Evolutionary conservation across 2,113 vertebrate genomes (phyloP).

Genomic region (Nipponia nippon): DNA sequence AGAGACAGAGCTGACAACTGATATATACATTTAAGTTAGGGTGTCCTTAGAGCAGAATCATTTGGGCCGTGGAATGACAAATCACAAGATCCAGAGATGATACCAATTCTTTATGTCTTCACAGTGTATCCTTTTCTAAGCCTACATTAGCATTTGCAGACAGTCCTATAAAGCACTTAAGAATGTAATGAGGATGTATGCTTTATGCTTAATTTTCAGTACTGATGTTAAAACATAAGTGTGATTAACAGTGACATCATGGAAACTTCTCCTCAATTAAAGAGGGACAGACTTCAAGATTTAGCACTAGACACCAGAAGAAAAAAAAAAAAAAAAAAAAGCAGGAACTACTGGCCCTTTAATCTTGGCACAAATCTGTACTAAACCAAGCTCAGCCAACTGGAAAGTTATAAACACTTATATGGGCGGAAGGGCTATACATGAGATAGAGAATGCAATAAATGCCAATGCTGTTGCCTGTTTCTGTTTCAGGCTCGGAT

Average conservation of each 20-base stretch:
- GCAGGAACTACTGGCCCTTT: not conserved
- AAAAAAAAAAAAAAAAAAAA: not conserved
- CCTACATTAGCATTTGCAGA: not conserved
- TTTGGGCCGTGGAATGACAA: not conserved
- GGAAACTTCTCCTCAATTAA: not conserved
- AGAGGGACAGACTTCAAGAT: not conserved
- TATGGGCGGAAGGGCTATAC: not conserved
- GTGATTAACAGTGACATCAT: not conserved
- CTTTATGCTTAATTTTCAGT: not conserved
- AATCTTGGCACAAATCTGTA: not conserved
- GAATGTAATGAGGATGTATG: not conserved
- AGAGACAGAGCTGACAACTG: not conserved
- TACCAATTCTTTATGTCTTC: not conserved
- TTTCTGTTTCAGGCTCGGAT: not conserved
- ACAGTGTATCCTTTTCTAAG: not conserved
- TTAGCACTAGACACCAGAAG: rapidly evolving
- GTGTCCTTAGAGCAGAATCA: not conserved
- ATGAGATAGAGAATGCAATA: not conserved
- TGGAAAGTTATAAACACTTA: not conserved
- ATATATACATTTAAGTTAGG: not conserved
- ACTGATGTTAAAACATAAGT: not conserved
- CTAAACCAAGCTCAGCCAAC: not conserved
- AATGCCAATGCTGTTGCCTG: not conserved
- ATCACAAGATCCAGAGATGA: not conserved
- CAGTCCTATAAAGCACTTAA: not conserved